Conservation (phyloP, 2,888 invertebrate species). For the Acrobasis consociella region DNA sequence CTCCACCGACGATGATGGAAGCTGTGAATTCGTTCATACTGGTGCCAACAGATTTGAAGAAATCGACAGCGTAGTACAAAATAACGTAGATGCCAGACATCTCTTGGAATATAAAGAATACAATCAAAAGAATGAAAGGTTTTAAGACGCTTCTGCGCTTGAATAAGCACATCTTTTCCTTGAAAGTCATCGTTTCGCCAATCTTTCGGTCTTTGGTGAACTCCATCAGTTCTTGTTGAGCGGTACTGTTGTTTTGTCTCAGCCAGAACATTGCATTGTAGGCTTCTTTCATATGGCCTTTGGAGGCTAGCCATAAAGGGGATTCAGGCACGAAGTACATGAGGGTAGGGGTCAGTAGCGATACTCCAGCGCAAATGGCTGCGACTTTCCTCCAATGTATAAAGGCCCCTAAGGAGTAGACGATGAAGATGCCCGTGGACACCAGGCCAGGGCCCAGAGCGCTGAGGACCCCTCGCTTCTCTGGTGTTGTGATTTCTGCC, state of each 20-base stretch:
- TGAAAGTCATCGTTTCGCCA: conserved; percentile 64
- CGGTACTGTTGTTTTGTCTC: conserved; percentile 83
- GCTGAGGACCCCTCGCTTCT: conserved; percentile 86
- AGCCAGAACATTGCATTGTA: conserved; percentile 85
- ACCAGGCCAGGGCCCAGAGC: conserved; percentile 87
- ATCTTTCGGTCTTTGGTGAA: conserved; percentile 75
- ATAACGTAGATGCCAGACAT: conserved; percentile 89
- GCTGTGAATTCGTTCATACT: conserved; percentile 86
- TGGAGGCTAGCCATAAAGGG: conserved; percentile 86
- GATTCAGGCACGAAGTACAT: conserved; percentile 87
- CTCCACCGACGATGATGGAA: conserved; percentile 86
- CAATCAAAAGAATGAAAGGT: conserved; percentile 85
- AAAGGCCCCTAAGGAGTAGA: conserved; percentile 86
- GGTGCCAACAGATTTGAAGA: conserved; percentile 86
- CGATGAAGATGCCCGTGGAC: conserved; percentile 87
- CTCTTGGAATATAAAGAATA: conserved; percentile 87
- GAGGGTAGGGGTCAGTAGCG: conserved; percentile 79
- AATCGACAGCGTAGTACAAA: conserved; percentile 87
- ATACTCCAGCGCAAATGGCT: conserved; percentile 84
- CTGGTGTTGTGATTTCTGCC: conserved; percentile 86
- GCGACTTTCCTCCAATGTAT: conserved; percentile 86
- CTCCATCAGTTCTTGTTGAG: conserved; percentile 85
- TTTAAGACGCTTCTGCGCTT: conserved; percentile 84
- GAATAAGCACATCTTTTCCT: conserved; percentile 67
- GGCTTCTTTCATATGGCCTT: conserved; percentile 83